phyloP scores from a whole-genome alignment of 1,140 invertebrate genomes.

The Phthorimaea operculella region DNA sequence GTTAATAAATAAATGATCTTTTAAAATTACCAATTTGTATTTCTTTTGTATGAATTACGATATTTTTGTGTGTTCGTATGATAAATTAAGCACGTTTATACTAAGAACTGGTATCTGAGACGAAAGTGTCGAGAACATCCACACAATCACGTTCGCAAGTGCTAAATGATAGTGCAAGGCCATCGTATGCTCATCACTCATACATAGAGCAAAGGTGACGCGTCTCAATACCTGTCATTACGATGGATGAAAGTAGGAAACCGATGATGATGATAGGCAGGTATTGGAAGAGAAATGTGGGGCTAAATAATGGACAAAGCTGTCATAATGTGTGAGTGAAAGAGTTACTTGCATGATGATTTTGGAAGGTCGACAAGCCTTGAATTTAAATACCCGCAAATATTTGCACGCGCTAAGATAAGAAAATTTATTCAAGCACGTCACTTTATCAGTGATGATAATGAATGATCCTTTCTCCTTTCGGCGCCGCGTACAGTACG shows the following conservation, averaged over 20 bases:
- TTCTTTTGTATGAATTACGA: too few species aligned
- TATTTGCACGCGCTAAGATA: constrained; percentile 32
- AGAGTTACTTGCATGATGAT: too few species aligned
- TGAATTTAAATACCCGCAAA: constrained; percentile 27
- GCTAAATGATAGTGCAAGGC: neutral
- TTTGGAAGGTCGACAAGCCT: constrained; percentile 27
- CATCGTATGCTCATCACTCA: constrained; percentile 14
- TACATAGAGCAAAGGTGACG: constrained; percentile 13
- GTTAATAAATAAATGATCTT: neutral
- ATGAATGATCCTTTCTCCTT: constrained; percentile 9
- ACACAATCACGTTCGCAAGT: too few species aligned
- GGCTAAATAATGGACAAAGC: too few species aligned
- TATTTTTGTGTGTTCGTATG: too few species aligned
- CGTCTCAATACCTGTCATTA: constrained; percentile 17
- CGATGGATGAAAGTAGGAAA: constrained; percentile 7
- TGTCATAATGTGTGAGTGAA: too few species aligned
- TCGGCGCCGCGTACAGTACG: constrained; percentile 7
- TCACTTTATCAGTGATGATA: constrained; percentile 20
- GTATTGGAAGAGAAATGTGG: too few species aligned
- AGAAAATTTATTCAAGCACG: constrained; percentile 14
- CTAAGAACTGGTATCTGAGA: too few species aligned
- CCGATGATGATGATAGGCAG: too few species aligned
- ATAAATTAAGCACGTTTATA: too few species aligned
- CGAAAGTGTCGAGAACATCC: too few species aligned
- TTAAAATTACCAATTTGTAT: neutral